Evolutionary conservation across 2,888 invertebrate species (phyloP).

Genomic region (Parasteatoda lunata): DNA sequence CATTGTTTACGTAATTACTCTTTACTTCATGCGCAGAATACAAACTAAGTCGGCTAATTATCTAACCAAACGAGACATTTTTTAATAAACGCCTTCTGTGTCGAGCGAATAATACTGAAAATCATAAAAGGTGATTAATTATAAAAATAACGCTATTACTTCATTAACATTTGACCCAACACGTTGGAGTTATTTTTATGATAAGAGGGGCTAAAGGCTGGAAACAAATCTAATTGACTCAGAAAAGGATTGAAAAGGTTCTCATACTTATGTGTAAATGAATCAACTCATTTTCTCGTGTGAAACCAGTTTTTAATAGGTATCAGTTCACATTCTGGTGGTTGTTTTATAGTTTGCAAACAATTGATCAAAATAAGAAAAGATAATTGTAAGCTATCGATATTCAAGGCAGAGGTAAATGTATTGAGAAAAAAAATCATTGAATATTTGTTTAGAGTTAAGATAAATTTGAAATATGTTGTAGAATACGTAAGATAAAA

Average conservation of each 20-base stretch:
- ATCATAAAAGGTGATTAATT: slow-evolving; percentile 67
- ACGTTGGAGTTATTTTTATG: slow-evolving; percentile 49
- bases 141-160: slow-evolving; percentile 66
- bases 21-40: slow-evolving; percentile 54
- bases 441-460: too few species aligned
- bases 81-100: slow-evolving; percentile 66
- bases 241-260: slow-evolving; percentile 4
- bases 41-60: slow-evolving; percentile 62
- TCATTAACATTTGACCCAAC: slow-evolving; percentile 66
- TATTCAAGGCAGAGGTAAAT: neutral
- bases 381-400: too few species aligned
- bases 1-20: slow-evolving; percentile 66
- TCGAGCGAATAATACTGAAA: slow-evolving; percentile 64
- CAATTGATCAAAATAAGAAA: neutral
- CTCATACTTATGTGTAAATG: neutral
- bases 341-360: neutral
- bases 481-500: too few species aligned
- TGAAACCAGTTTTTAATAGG: slow-evolving; percentile 13
- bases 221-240: slow-evolving; percentile 56
- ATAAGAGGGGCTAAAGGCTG: slow-evolving; percentile 40
- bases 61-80: slow-evolving; percentile 61
- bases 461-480: too few species aligned
- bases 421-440: neutral
- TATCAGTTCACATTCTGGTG: slow-evolving; percentile 22
- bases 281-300: neutral